Evolutionary conservation across 2,888 invertebrate genomes (phyloP).

Genomic region (Epistrophe eligans): DNA sequence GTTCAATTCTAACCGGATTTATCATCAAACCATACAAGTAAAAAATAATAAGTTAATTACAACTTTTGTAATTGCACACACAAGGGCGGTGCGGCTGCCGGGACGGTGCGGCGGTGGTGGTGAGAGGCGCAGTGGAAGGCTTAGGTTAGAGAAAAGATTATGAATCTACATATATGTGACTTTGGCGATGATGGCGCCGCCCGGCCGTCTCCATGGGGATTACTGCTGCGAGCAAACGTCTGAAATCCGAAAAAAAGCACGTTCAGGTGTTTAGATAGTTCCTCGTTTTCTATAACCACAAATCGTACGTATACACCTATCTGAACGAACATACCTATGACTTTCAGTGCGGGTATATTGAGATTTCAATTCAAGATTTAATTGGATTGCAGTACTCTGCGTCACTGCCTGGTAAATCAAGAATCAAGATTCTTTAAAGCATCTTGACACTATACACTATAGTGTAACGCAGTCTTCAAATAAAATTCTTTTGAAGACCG

Average conservation of each 20-base stretch:
- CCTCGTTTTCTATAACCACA: neutral
- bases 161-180: conserved; percentile 37
- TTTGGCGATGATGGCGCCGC: conserved; percentile 40
- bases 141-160: conserved; percentile 33
- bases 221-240: conserved; percentile 2
- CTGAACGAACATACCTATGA: conserved; percentile 3
- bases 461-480: neutral
- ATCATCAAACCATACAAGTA: conserved; percentile 6
- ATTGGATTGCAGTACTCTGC: conserved; percentile 36
- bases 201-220: conserved; percentile 40
- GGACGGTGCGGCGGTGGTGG: neutral
- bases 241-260: conserved; percentile 38
- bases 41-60: conserved; percentile 40
- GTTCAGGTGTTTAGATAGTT: conserved; percentile 29
- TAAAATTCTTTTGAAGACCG: conserved; percentile 12
- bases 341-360: conserved; percentile 31
- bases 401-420: conserved; percentile 22
- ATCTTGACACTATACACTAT: neutral
- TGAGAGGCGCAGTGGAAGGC: conserved; percentile 13
- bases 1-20: conserved; percentile 32
- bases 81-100: neutral
- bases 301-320: neutral
- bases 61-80: conserved; percentile 35
- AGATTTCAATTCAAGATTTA: conserved; percentile 41
- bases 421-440: conserved; percentile 5